Base-by-base conservation (phyloP, 2,888 invertebrate species). In the Cephonodes hylas region DNA sequence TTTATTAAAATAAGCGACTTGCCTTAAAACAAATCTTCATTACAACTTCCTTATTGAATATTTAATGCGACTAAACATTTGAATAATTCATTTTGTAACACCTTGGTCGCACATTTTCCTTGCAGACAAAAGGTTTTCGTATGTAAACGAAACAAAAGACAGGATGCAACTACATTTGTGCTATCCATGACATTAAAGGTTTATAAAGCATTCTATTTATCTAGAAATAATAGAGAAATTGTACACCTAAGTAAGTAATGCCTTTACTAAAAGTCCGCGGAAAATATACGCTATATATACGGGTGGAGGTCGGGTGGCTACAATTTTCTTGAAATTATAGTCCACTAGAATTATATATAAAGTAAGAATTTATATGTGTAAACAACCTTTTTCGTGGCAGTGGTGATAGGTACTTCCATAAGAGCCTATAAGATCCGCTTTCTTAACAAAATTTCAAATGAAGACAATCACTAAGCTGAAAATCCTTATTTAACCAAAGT, bases 31-130 rank as follows among this genome's bases (percentile, higher is more conserved):
- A 61, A 59, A 63, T 63, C 63, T 65, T 63, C 56, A 63, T 65
- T 62, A 59, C 18, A 60, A 64, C 58, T 60, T 64, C 45, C 56
- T 63, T 62, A 63, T 63, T 64, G 64, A 66, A 66, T 62, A 62
- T 63, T 64, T 64, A 58, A 66, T 66, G 64, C 34, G 18, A 8
- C 53, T 31, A 23, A 56, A 42, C 62, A 58, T 20, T 63, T 66
- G 48, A 64, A 64, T 66, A 60, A 66, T 66, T 66, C 64, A 66
- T 64, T 56, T 42, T 57, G 62, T 62, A 64, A 53, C 53, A 31
- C 53, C 10, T 27, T 20, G 31, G 31, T 7, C 18, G 53, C 13
- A 60, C 20, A 60, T 53, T 57, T 57, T 31, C 22, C n/a, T 22
- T 4, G n/a, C n/a, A 2, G 25, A 56, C 23, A 34, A 31, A 57